These are phyloP conservation scores for Apamea sordens DNA, from an alignment of 2,888 invertebrate species.

Conservation along the genomic window DNA sequence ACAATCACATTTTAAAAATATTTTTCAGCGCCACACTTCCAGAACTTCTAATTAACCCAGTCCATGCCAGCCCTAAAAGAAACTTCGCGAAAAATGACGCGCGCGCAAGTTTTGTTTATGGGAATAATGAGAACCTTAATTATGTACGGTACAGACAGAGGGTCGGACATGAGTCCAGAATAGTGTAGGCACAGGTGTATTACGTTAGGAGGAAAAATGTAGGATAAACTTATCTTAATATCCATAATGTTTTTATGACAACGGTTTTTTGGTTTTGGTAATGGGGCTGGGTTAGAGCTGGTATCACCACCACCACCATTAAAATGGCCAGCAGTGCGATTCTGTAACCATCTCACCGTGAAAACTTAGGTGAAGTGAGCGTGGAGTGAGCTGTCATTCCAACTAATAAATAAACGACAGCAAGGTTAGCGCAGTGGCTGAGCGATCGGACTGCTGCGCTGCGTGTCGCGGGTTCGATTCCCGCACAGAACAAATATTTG, in stretches of 20 bases:
- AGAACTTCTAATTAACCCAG: slow-evolving; percentile 11
- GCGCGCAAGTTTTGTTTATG: slow-evolving; percentile 76
- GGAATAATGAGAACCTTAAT: slow-evolving; percentile 72
- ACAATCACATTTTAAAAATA: neutral
- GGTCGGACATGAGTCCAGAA: neutral
- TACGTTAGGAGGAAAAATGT: neutral
- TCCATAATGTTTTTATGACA: neutral
- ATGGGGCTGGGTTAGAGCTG: neutral
- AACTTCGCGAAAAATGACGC: slow-evolving; percentile 73
- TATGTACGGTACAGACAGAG: slow-evolving; percentile 62
- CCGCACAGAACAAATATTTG: too few species aligned
- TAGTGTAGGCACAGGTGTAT: slow-evolving; percentile 1
- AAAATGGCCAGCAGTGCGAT: too few species aligned
- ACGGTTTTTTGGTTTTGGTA: neutral
- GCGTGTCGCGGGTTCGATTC: too few species aligned
- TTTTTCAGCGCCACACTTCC: neutral
- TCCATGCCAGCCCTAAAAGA: slow-evolving; percentile 45
- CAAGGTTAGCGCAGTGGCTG: too few species aligned
- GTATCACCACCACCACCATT: neutral
- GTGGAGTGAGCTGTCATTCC: too few species aligned
- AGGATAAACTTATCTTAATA: neutral
- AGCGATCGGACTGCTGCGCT: too few species aligned
- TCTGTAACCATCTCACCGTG: too few species aligned
- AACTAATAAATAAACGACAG: too few species aligned
- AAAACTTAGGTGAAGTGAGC: too few species aligned